Conservation (phyloP, 2,888 invertebrate species). For the Lamellibrachia satsuma region DNA sequence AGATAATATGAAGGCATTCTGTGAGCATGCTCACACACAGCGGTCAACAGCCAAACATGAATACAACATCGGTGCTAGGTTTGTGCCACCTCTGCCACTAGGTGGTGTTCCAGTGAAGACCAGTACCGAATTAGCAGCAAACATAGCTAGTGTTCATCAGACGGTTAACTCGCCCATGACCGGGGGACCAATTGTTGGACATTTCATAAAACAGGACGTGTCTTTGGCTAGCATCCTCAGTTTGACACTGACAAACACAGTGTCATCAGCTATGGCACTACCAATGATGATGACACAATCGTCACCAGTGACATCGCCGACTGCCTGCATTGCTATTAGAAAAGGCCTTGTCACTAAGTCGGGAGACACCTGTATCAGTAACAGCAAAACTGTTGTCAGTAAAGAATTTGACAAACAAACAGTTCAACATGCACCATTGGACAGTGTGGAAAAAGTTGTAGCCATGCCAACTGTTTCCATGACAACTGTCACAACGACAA, state of each 20-base stretch:
- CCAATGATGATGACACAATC: not conserved
- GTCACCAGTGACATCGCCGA: not conserved
- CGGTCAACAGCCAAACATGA: not conserved
- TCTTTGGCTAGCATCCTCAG: constrained; percentile 8
- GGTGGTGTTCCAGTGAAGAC: not conserved
- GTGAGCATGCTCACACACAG: not conserved
- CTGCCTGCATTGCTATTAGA: not conserved
- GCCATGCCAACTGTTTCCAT: not conserved
- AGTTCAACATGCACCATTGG: not conserved
- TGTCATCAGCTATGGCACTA: not conserved
- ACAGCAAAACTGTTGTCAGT: not conserved
- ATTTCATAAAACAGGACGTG: constrained; percentile 21
- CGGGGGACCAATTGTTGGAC: constrained; percentile 1
- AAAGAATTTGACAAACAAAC: not conserved
- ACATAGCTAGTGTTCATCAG: not conserved
- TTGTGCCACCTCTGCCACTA: constrained; percentile 31
- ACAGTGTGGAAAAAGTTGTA: not conserved
- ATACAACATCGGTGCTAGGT: constrained; percentile 24
- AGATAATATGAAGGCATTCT: not conserved
- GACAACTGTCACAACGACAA: not conserved
- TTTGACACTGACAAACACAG: not conserved
- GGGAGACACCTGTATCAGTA: not conserved
- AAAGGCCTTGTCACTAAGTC: not conserved
- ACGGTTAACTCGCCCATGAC: not conserved
- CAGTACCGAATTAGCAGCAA: not conserved